Evolutionary conservation across 1,140 invertebrate genomes (phyloP), one percentile per base, ranked within the genome.

Genomic region (Trialeurodes vaporariorum): DNA sequence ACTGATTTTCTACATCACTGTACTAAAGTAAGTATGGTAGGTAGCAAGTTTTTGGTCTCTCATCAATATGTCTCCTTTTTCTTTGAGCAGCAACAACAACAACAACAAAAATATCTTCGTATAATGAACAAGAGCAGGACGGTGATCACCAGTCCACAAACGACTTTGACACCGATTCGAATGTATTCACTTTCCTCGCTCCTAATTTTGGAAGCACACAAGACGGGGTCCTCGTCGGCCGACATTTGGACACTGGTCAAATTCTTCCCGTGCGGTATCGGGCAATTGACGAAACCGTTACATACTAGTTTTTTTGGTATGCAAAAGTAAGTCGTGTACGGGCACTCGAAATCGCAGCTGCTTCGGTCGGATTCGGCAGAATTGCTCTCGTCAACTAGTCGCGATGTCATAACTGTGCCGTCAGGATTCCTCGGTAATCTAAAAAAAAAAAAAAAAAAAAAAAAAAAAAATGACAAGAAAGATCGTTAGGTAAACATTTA

Each of bases 221-320:
- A 17, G 5, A 9, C 5, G 5, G 34, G 34, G 34, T 49, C 34
- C 49, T 61, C 40, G 22, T 63, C 40, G 22, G 40, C 67, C n/a
- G 27, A 59, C 12, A 13, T 27, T 17, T 5, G 11, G 2, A n/a
- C 34, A 17, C 17, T 49, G 34, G 34, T 49, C 5, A 1, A 2
- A n/a, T 2, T 49, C 34, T 0, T 2, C 34, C 25, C 17, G 2
- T 0, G 27, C 24, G 66, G 25, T 17, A 25, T n/a, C 40, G 62
- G 92, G 77, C 92, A 94, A 77, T 94, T 93, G 0, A 90, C 83
- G 0, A 93, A 83, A 13, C 92, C 92, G 74, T 95, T 93, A 75
- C 92, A 95, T 0, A 94, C 83, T 17, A 94, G 80, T 71, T 87
- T 81, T 9, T 84, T 82, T 0, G 90, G 89, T 72, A 95, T 91